These are phyloP conservation scores for Molanna angustata DNA, from an alignment of 2,888 invertebrate species.

Conservation along the genomic window DNA sequence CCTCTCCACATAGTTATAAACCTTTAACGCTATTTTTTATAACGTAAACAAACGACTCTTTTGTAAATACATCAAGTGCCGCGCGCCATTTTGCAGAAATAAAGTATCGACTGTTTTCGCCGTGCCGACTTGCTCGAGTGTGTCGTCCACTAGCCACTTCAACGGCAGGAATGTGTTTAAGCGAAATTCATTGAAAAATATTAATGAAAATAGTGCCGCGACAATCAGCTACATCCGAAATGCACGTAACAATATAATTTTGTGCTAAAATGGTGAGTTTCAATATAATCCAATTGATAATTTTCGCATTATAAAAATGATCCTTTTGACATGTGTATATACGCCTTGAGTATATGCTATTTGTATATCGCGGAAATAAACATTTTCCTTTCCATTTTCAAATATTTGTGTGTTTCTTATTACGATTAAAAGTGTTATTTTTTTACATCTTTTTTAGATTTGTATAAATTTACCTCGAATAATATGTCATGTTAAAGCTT, in stretches of 20 bases:
- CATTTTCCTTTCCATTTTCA: neutral
- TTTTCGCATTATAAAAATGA: neutral
- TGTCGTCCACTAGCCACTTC: neutral
- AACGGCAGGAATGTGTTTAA: neutral
- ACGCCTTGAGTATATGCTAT: neutral
- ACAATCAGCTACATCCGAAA: neutral
- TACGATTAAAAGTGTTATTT: neutral
- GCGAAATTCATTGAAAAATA: neutral
- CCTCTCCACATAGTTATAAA: neutral
- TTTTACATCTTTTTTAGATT: neutral
- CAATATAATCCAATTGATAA: neutral
- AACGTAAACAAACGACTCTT: neutral
- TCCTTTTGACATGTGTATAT: too few relatives aligned
- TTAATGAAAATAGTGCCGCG: neutral
- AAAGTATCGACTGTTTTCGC: neutral
- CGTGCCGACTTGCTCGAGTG: neutral
- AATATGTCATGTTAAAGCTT: neutral
- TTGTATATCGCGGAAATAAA: neutral
- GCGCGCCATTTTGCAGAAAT: neutral
- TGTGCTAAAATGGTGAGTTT: neutral
- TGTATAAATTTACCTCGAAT: neutral
- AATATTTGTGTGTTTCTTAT: neutral
- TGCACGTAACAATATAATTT: too few relatives aligned
- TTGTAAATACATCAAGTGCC: neutral
- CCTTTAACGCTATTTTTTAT: neutral